Base-by-base conservation (phyloP, 2,888 invertebrate species). In the Eupithecia insigniata region DNA sequence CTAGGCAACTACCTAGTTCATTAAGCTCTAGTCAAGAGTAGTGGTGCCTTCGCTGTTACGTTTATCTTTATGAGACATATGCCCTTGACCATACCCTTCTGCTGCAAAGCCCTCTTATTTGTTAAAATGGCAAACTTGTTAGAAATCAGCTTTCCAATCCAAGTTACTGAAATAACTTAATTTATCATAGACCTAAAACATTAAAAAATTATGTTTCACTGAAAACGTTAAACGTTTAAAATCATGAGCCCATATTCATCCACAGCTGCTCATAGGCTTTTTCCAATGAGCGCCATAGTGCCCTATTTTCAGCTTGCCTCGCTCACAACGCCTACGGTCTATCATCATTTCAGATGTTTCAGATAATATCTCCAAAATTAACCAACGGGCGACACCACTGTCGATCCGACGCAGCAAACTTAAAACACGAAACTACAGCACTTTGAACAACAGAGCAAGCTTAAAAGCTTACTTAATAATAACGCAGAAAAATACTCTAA, bases 401-500 rank as follows among this genome's bases (percentile, higher is more conserved):
- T 55, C 14, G 26, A 12, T 26, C 26, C n/a, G 22, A 26, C 14
- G 1, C 46, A 46, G 55, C 55, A 26, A 55, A 55, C 55, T 55
- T 55, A 55, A 26, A 55, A 26, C 26, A 12, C 26, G 4, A 26
- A 55, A 55, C 55, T 55, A 51, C n/a, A 22, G 55, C 4, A 12
- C 26, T 22, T 12, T 12, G 55, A 55, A 55, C 55, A 55, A 55
- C 66, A 30, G 12, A 30, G 10, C 60, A 46, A 55, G 55, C 51
- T 51, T 12, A 7, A 30, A 60, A 60, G 60, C 60, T 30, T 60
- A 16, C 60, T 30, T 7, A 28, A 60, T 60, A 67, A 73, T 67
- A 67, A 66, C 58, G 61, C 51, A 30, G 62, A 70, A 66, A 70
- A 70, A 34, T 58, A 39, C 26, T 67, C 65, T 68, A 64, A 66